Percentiles rank a stretch among this genome's conserved stretches.
Evolutionary conservation across 2,797 vertebrate species (phyloP).

Genomic region (Limosa lapponica): DNA sequence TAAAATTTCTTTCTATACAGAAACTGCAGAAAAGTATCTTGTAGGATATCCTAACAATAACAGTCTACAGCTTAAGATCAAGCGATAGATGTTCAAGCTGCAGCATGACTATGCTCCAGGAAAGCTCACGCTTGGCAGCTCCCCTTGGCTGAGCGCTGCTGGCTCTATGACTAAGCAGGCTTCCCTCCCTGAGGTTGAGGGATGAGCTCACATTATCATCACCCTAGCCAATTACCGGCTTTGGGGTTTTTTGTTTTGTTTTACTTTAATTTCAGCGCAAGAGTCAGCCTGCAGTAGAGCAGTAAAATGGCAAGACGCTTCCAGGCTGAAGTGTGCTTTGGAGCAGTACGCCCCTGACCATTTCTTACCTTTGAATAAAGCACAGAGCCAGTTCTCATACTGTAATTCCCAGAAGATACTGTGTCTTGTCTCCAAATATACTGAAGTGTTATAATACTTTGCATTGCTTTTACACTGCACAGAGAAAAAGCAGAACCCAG

Average conservation of each 20-base stretch:
- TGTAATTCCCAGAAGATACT: background rate
- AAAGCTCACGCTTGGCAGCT: constrained; percentile 44
- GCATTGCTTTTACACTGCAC: background rate
- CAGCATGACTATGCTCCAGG: constrained; percentile 31
- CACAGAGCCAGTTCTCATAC: background rate
- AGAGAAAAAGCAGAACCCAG: background rate
- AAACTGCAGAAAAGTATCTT: background rate
- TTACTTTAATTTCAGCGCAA: constrained; percentile 20
- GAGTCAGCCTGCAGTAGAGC: background rate
- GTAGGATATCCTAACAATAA: background rate
- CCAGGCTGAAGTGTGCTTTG: background rate
- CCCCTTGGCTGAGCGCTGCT: background rate
- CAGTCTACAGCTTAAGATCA: background rate
- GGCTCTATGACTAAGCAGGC: constrained; percentile 51
- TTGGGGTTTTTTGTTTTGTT: background rate
- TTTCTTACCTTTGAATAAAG: background rate
- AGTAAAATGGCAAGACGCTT: background rate
- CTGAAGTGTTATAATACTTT: background rate
- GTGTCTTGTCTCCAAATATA: background rate
- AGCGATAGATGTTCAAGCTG: background rate
- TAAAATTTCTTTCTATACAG: background rate
- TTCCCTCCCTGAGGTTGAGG: background rate
- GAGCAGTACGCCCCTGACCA: background rate
- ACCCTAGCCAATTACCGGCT: background rate
- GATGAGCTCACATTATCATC: constrained; percentile 41